These are phyloP conservation scores for Drosophila simulans DNA, from an alignment of 1,140 invertebrate genomes.

Conservation along the genomic window DNA sequence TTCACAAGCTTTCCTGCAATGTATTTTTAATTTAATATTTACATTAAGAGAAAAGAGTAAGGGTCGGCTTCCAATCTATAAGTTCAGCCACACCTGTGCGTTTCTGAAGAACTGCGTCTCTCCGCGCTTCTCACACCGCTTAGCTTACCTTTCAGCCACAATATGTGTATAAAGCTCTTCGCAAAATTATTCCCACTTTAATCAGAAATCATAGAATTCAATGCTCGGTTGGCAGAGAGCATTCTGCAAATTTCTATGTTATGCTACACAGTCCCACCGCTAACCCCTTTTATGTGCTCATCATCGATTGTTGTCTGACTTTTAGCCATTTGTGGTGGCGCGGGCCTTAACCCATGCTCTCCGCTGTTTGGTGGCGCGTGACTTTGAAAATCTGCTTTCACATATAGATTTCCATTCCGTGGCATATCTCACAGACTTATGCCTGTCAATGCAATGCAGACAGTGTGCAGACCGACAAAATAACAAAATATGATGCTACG, in stretches of 20 bases:
- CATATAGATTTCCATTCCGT: conserved; percentile 35
- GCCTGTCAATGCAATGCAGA: conserved; percentile 49
- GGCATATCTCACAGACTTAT: conserved; percentile 60
- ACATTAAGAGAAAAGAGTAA: background rate
- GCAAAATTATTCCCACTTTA: conserved; percentile 11
- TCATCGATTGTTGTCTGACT: conserved; percentile 46
- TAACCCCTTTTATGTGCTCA: conserved; percentile 13
- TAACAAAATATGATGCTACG: conserved; percentile 81
- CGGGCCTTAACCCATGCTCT: conserved; percentile 17
- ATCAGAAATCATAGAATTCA: conserved; percentile 25
- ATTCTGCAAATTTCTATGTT: conserved; percentile 32
- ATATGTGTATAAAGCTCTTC: conserved; percentile 3
- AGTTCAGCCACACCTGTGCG: background rate
- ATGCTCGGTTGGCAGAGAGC: conserved; percentile 7
- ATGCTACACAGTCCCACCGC: background rate
- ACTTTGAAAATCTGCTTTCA: conserved; percentile 72
- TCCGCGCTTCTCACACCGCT: background rate
- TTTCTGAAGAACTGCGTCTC: background rate
- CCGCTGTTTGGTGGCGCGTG: conserved; percentile 57
- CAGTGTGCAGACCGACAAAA: conserved; percentile 32
- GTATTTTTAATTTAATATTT: no score
- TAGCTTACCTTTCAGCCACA: background rate
- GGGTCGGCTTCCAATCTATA: background rate
- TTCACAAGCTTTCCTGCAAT: no score
- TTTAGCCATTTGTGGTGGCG: conserved; percentile 39